phyloP scores from a whole-genome alignment of 1,140 invertebrate species.

The Xylocopa sonorina region DNA sequence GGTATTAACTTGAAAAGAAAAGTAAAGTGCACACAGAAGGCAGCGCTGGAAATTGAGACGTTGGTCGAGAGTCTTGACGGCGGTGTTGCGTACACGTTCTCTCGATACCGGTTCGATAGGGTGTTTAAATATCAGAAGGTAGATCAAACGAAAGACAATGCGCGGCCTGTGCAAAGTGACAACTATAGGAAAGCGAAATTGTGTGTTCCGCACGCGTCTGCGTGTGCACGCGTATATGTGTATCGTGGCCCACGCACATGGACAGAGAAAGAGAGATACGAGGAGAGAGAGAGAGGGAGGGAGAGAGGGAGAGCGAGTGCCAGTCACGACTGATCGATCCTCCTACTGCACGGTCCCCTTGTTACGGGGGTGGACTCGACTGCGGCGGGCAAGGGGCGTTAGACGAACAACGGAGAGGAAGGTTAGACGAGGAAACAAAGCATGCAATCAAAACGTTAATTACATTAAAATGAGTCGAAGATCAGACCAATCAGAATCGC shows the following conservation, averaged over 20 bases:
- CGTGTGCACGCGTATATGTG: not conserved
- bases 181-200: constrained; percentile 47
- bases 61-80: constrained; percentile 29
- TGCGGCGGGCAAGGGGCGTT: constrained; percentile 56
- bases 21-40: not conserved
- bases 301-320: too few species aligned
- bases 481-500: constrained; percentile 76
- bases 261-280: constrained; percentile 48
- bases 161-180: constrained; percentile 25
- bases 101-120: constrained; percentile 22
- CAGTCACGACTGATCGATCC: constrained; percentile 76
- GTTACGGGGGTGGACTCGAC: constrained; percentile 48
- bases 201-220: constrained; percentile 9
- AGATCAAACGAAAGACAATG: constrained; percentile 22
- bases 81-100: constrained; percentile 10
- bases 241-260: constrained; percentile 49
- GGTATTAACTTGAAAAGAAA: not conserved
- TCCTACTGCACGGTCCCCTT: constrained; percentile 60
- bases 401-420: constrained; percentile 58
- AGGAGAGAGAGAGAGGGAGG: too few species aligned
- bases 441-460: constrained; percentile 82
- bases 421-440: constrained; percentile 79
- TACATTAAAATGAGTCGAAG: constrained; percentile 82
- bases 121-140: constrained; percentile 33
- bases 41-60: constrained; percentile 13